These are phyloP conservation scores for Phrynosoma platyrhinos DNA, from an alignment of 2,113 vertebrate species.

Conservation along the genomic window DNA sequence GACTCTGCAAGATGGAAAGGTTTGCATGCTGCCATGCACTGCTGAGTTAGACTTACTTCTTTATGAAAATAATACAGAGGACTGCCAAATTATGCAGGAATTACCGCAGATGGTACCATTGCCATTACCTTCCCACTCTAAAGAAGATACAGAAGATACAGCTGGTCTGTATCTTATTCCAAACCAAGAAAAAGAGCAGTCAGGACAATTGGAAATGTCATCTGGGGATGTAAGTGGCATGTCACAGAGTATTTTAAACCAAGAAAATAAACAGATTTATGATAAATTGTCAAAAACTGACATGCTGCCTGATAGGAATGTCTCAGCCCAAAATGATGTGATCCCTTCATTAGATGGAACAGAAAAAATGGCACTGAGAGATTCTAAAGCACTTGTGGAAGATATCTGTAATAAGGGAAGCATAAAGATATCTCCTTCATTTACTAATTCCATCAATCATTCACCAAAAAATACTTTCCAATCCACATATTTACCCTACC, in stretches of 20 bases:
- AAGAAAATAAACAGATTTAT: constrained; percentile 27
- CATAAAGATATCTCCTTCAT: neutral
- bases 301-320: constrained; percentile 34
- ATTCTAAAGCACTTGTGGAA: constrained; percentile 36
- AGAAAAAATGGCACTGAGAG: constrained; percentile 33
- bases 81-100: constrained; percentile 37
- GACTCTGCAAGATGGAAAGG: constrained; percentile 26
- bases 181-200: constrained; percentile 6
- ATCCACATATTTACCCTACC: constrained; percentile 4
- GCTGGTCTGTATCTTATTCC: neutral
- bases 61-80: constrained; percentile 33
- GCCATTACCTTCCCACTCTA: constrained; percentile 24
- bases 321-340: constrained; percentile 1
- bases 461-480: constrained; percentile 65
- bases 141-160: neutral
- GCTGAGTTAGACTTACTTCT: constrained; percentile 49
- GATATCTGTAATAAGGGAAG: neutral
- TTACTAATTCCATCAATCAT: constrained; percentile 38
- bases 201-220: neutral
- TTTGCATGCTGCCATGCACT: constrained; percentile 26
- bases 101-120: neutral
- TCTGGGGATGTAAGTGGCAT: neutral
- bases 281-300: constrained; percentile 37
- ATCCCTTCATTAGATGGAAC: constrained; percentile 6
- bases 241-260: constrained; percentile 37